phyloP scores from a whole-genome alignment of 2,113 vertebrate genomes.

The Myotis yumanensis region DNA sequence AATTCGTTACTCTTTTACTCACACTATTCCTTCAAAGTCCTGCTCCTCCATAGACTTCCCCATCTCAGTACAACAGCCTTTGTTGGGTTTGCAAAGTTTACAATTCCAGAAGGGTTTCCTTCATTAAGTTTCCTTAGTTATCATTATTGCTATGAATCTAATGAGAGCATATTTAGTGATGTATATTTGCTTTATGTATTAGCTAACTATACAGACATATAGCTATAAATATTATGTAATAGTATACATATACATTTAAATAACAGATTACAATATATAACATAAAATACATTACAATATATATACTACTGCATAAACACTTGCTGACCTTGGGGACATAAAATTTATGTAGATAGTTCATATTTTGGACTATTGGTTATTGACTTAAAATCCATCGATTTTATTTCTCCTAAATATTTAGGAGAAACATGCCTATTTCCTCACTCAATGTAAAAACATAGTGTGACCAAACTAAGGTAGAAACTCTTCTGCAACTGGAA shows the following conservation, averaged over 20 bases:
- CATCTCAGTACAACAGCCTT: background rate
- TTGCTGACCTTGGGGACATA: background rate
- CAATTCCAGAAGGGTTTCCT: conserved; percentile 19
- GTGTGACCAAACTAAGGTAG: background rate
- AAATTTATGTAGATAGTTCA: conserved; percentile 18
- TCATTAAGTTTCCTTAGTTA: background rate
- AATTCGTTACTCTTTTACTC: background rate
- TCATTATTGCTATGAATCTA: background rate
- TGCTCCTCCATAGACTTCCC: background rate
- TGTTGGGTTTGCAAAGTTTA: conserved; percentile 1
- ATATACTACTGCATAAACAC: background rate
- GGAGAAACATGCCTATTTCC: background rate
- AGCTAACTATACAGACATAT: background rate
- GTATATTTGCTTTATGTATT: background rate
- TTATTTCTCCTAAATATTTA: background rate
- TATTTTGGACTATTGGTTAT: conserved; percentile 30
- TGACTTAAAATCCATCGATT: background rate
- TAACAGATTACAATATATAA: background rate
- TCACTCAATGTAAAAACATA: background rate
- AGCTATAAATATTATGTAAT: background rate
- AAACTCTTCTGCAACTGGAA: background rate
- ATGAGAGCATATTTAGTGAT: background rate
- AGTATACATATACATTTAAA: background rate
- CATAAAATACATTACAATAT: background rate
- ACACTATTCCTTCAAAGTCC: background rate